Conservation (phyloP, 2,888 invertebrate genomes). For the Adineta ricciae region DNA sequence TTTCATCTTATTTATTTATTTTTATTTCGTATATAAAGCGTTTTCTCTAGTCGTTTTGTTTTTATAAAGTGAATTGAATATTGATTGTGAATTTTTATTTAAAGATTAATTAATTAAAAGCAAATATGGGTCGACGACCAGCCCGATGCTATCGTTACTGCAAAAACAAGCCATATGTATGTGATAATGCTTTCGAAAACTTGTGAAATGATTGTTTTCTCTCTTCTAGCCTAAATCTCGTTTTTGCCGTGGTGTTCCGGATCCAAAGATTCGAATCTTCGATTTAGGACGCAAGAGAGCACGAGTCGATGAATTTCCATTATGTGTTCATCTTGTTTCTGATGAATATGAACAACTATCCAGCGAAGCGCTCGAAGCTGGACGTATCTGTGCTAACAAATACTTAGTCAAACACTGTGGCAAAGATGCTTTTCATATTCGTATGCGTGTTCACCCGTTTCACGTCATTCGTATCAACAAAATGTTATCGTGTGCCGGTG, state of each 20-base stretch:
- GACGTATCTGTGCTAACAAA: constrained; percentile 98
- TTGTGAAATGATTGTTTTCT: background rate
- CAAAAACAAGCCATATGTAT: constrained; percentile 8
- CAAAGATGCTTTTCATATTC: constrained; percentile 97
- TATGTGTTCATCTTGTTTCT: constrained; percentile 94
- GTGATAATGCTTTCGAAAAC: background rate
- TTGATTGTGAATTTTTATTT: background rate
- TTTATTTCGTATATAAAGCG: background rate
- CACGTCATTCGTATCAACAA: constrained; percentile 99
- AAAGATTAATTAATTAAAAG: background rate
- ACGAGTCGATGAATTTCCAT: constrained; percentile 88
- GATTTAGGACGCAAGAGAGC: constrained; percentile 97
- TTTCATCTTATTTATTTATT: background rate
- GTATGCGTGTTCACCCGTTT: constrained; percentile 96
- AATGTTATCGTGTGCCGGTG: constrained; percentile 99
- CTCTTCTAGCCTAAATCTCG: constrained; percentile 72
- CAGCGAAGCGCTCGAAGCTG: constrained; percentile 96
- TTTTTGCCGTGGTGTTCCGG: constrained; percentile 99
- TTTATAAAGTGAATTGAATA: no score
- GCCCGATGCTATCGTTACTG: constrained; percentile 71
- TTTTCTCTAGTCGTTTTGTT: no score
- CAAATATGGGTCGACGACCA: constrained; percentile 88
- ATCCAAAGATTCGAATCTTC: constrained; percentile 96
- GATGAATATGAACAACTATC: constrained; percentile 98
- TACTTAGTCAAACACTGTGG: constrained; percentile 90